Percentiles rank a stretch among this genome's conserved stretches.
phyloP scores from a whole-genome alignment of 2,797 vertebrate species.

The Odontamblyopus rebecca region DNA sequence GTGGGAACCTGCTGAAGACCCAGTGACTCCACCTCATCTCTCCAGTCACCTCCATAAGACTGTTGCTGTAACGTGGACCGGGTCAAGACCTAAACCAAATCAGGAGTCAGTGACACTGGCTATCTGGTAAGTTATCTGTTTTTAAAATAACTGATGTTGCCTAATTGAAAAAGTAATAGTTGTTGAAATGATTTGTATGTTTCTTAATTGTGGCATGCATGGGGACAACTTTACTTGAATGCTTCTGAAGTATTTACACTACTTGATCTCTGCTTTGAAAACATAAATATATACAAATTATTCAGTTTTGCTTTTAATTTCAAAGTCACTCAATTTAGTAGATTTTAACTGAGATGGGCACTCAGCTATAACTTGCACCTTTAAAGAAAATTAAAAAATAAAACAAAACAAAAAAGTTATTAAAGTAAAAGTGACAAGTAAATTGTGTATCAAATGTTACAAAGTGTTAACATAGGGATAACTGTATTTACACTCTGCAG shows the following conservation, averaged over 20 bases:
- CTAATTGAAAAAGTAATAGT: neutral
- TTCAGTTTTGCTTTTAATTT: conserved; percentile 1
- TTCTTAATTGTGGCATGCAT: neutral
- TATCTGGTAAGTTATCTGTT: conserved; percentile 55
- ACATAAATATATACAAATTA: neutral
- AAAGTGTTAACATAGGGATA: conserved; percentile 38
- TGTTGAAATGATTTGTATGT: neutral
- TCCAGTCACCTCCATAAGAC: conserved; percentile 54
- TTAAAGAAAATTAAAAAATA: conserved; percentile 8
- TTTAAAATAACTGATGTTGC: neutral
- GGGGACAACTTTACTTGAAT: neutral
- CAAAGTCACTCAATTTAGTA: neutral
- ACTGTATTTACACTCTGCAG: conserved; percentile 55
- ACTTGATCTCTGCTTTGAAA: neutral
- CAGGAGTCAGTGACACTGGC: conserved; percentile 26
- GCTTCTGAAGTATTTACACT: too few species aligned
- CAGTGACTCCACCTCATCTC: conserved; percentile 48
- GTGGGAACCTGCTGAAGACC: conserved; percentile 73
- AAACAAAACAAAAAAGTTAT: neutral
- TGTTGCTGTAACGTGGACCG: conserved; percentile 44
- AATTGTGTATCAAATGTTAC: conserved; percentile 11
- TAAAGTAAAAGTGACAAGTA: conserved; percentile 4
- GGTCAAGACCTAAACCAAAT: conserved; percentile 23
- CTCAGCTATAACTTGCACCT: neutral
- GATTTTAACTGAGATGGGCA: neutral